These are phyloP conservation scores for Erpornis zantholeuca DNA, from an alignment of 2,113 vertebrate species.

Conservation along the genomic window DNA sequence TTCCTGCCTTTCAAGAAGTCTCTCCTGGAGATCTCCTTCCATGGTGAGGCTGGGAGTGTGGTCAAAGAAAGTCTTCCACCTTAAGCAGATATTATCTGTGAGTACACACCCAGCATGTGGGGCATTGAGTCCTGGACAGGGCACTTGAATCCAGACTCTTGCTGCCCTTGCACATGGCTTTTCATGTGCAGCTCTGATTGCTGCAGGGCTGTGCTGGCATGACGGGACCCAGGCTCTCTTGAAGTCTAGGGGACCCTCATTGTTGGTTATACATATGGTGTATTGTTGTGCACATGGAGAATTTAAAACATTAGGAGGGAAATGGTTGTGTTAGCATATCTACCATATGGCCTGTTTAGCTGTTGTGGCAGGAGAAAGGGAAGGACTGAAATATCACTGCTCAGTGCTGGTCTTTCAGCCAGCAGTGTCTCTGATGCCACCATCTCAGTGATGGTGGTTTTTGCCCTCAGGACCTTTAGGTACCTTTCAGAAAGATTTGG, in stretches of 20 bases:
- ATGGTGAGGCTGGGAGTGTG: not conserved
- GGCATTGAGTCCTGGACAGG: not conserved
- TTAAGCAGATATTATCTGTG: rapidly evolving
- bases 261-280: not conserved
- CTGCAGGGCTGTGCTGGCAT: not conserved
- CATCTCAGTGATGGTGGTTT: not conserved
- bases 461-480: not conserved
- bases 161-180: not conserved
- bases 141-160: not conserved
- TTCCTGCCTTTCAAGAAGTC: not conserved
- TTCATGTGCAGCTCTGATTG: not conserved
- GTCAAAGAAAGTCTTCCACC: not conserved
- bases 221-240: not conserved
- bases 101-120: rapidly evolving
- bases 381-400: not conserved
- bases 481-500: not conserved
- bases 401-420: not conserved
- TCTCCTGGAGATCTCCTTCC: not conserved
- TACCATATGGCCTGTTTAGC: not conserved
- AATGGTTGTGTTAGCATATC: not conserved
- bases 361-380: not conserved
- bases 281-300: not conserved
- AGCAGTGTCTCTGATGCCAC: not conserved
- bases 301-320: not conserved
- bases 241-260: not conserved